phyloP scores from a whole-genome alignment of 2,113 vertebrate genomes.

The Murina feae region DNA sequence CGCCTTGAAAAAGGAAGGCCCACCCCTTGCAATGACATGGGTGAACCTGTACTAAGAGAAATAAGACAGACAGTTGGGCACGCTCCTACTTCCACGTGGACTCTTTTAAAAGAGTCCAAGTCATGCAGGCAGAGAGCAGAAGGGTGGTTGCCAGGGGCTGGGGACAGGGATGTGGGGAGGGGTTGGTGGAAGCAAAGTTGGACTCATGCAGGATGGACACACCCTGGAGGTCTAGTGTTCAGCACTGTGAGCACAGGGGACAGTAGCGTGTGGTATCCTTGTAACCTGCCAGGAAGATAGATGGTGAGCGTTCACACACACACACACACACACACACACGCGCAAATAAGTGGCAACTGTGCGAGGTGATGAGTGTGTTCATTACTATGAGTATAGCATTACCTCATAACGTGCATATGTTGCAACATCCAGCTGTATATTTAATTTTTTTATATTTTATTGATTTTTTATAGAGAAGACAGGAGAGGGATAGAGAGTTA shows the following conservation, averaged over 20 bases:
- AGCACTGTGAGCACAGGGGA: rapidly evolving
- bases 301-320: background rate
- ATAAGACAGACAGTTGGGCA: background rate
- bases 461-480: no score
- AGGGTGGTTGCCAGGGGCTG: background rate
- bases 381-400: background rate
- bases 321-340: background rate
- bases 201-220: background rate
- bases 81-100: background rate
- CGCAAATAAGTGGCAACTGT: background rate
- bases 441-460: no score
- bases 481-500: no score
- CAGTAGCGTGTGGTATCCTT: background rate
- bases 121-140: background rate
- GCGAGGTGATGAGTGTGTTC: no score
- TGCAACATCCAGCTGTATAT: background rate
- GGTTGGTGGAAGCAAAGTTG: no score
- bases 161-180: background rate
- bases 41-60: background rate
- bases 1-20: background rate
- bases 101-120: background rate
- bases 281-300: no score
- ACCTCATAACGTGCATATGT: background rate
- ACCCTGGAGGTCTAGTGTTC: background rate
- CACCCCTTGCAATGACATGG: no score